phyloP scores from a whole-genome alignment of 1,140 invertebrate species.

The Phenacoccus solenopsis region DNA sequence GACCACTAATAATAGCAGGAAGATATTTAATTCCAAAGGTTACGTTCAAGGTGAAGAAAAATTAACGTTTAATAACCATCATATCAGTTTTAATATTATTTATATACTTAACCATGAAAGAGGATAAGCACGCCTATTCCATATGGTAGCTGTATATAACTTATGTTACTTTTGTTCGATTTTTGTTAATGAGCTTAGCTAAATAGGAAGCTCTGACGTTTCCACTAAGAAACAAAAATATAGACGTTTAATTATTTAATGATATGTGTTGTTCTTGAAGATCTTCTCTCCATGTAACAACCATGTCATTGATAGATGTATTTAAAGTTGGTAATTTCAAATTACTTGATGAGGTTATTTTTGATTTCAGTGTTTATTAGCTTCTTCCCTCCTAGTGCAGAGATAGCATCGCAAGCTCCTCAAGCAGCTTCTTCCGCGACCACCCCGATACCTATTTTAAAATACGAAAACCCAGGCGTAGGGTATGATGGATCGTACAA shows the following conservation, averaged over 20 bases:
- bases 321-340: background rate
- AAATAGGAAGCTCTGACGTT: too few relatives aligned
- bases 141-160: too few relatives aligned
- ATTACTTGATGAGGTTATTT: background rate
- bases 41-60: background rate
- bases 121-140: too few relatives aligned
- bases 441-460: constrained; percentile 39
- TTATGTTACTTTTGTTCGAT: too few relatives aligned
- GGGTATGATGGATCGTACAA: constrained; percentile 53
- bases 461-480: constrained; percentile 41
- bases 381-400: background rate
- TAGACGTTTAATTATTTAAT: too few relatives aligned
- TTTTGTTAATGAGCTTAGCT: too few relatives aligned
- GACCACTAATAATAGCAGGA: background rate
- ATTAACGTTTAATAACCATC: background rate
- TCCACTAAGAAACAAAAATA: too few relatives aligned
- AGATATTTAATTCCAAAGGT: background rate
- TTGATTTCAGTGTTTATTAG: constrained; percentile 1
- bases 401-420: constrained; percentile 5
- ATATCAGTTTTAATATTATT: background rate
- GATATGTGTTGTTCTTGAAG: too few relatives aligned
- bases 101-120: background rate
- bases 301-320: too few relatives aligned
- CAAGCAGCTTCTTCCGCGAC: constrained; percentile 19
- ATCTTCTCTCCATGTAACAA: too few relatives aligned